Percentiles rank a stretch among this genome's conserved stretches.
Evolutionary conservation across 1,140 invertebrate species (phyloP).

Genomic region (Panagrolaimus sp.): DNA sequence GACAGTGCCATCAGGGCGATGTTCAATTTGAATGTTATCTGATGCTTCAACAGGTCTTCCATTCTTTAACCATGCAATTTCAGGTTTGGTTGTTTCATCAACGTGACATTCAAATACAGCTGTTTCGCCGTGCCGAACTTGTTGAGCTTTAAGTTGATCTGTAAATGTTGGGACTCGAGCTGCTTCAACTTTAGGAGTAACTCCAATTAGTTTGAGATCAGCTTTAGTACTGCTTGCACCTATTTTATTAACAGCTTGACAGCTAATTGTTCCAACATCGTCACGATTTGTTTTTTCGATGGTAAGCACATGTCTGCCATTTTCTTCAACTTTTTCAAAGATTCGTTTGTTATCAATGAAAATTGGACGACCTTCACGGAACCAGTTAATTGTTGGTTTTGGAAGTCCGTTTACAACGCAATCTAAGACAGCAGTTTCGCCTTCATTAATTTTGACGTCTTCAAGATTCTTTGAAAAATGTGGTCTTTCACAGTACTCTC

Average conservation of each 20-base stretch:
- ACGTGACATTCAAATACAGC: slow-evolving; percentile 47
- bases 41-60: slow-evolving; percentile 35
- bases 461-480: slow-evolving; percentile 41
- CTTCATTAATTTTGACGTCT: slow-evolving; percentile 64
- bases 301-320: slow-evolving; percentile 68
- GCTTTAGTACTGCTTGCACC: slow-evolving; percentile 41
- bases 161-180: slow-evolving; percentile 44
- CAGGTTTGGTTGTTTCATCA: slow-evolving; percentile 47
- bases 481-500: slow-evolving; percentile 30
- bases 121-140: slow-evolving; percentile 44
- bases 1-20: slow-evolving; percentile 41
- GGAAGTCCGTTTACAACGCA: slow-evolving; percentile 75
- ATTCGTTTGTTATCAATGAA: slow-evolving; percentile 63
- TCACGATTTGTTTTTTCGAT: slow-evolving; percentile 70
- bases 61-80: slow-evolving; percentile 53
- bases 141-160: slow-evolving; percentile 40
- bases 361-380: slow-evolving; percentile 70
- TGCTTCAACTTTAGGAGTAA: slow-evolving; percentile 30
- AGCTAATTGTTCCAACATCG: slow-evolving; percentile 67
- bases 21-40: slow-evolving; percentile 37
- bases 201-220: slow-evolving; percentile 39
- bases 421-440: slow-evolving; percentile 70
- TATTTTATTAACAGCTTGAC: slow-evolving; percentile 45
- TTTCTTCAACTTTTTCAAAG: slow-evolving; percentile 61
- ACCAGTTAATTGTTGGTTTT: slow-evolving; percentile 73